Conservation (phyloP, 2,888 invertebrate species). For the Beris morrisii region DNA sequence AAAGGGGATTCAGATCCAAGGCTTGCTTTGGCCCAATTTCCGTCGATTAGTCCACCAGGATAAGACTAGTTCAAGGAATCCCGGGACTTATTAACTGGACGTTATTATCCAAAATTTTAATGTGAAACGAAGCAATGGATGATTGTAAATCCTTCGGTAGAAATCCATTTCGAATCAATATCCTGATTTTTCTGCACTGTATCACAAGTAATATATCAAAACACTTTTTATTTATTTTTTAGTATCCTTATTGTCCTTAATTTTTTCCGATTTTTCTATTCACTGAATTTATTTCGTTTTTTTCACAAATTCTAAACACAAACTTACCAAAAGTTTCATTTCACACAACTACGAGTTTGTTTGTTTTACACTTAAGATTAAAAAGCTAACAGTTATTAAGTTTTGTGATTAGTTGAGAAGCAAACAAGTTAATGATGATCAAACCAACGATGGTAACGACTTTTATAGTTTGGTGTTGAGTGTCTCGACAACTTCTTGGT, state of each 20-base stretch:
- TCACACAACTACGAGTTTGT: conserved; percentile 24
- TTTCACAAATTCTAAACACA: background rate
- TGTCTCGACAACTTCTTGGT: conserved; percentile 1
- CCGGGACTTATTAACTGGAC: no score
- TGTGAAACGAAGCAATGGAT: no score
- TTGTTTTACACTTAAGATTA: conserved; percentile 27
- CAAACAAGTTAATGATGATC: conserved; percentile 57
- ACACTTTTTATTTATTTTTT: background rate
- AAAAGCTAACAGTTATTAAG: conserved; percentile 16
- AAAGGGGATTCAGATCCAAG: no score
- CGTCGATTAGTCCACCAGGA: no score
- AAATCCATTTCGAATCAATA: background rate
- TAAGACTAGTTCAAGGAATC: no score
- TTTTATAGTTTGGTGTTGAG: conserved; percentile 50
- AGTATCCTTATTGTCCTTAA: background rate
- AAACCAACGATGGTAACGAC: conserved; percentile 49
- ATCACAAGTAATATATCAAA: background rate
- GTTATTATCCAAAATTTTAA: no score
- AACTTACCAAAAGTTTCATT: conserved; percentile 35
- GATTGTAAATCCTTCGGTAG: no score
- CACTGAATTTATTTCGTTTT: background rate
- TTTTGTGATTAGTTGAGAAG: conserved; percentile 48
- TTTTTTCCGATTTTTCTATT: background rate
- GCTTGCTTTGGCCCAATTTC: no score
- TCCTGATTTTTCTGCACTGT: background rate